Evolutionary conservation across 2,888 invertebrate species (phyloP).

Genomic region (Drosophila buzzatii): DNA sequence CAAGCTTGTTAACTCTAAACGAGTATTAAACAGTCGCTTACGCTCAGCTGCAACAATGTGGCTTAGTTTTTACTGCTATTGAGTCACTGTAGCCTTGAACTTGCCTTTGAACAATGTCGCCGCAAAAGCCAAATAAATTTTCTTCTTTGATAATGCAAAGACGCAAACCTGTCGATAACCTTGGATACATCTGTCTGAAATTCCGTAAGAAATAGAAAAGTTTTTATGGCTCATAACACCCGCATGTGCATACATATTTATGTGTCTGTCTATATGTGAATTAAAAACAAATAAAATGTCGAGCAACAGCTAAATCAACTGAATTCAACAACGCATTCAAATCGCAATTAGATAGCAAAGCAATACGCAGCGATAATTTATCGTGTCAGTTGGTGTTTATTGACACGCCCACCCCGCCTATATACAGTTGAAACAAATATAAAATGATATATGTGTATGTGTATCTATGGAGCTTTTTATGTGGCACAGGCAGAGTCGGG

Average conservation of each 20-base stretch:
- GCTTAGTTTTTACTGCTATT: slow-evolving; percentile 6
- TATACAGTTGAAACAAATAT: background rate
- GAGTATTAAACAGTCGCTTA: slow-evolving; percentile 8
- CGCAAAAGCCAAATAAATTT: slow-evolving; percentile 16
- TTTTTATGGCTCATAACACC: slow-evolving; percentile 26
- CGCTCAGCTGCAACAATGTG: background rate
- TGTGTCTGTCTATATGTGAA: background rate
- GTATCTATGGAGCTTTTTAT: slow-evolving; percentile 12
- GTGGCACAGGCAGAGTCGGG: slow-evolving; percentile 15
- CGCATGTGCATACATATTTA: slow-evolving; percentile 15
- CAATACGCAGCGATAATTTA: slow-evolving; percentile 45
- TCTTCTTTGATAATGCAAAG: slow-evolving; percentile 16
- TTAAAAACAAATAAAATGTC: slow-evolving; percentile 33
- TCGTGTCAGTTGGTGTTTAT: slow-evolving; percentile 44
- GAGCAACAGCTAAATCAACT: slow-evolving; percentile 48
- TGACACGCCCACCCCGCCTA: background rate
- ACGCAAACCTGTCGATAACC: slow-evolving; percentile 33
- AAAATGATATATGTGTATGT: slow-evolving; percentile 14
- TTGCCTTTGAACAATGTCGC: slow-evolving; percentile 26
- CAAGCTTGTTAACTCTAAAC: background rate
- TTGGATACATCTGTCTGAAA: slow-evolving; percentile 42
- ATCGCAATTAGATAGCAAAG: slow-evolving; percentile 50
- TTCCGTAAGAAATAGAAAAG: slow-evolving; percentile 7
- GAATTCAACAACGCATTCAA: slow-evolving; percentile 35
- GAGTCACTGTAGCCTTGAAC: slow-evolving; percentile 45